Conservation (phyloP, 2,888 invertebrate species). For the Vanessa cardui region DNA sequence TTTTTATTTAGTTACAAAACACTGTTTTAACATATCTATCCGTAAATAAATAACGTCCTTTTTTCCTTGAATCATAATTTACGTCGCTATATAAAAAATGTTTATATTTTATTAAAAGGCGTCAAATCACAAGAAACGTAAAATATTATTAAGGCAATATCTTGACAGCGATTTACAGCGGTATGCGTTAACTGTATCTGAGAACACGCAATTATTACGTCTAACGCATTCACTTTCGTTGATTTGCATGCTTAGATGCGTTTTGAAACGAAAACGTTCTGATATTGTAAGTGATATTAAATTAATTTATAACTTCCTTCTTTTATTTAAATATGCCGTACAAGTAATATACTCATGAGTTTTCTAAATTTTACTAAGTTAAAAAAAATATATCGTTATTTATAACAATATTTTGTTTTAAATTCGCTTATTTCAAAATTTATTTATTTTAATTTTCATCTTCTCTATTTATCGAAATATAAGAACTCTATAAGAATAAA, state of each 20-base stretch:
- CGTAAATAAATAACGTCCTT: too few species aligned
- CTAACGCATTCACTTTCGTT: constrained; percentile 46
- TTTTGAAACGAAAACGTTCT: constrained; percentile 36
- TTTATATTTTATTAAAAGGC: background rate
- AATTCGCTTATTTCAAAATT: too few species aligned
- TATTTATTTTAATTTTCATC: too few species aligned
- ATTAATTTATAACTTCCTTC: background rate
- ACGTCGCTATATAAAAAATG: background rate
- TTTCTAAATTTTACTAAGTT: too few species aligned
- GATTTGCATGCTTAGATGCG: constrained; percentile 47
- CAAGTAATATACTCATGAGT: too few species aligned
- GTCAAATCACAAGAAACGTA: background rate
- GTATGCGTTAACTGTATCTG: constrained; percentile 32
- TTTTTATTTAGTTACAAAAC: too few species aligned
- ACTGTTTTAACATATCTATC: too few species aligned
- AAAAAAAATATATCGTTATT: too few species aligned
- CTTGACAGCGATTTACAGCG: constrained; percentile 24
- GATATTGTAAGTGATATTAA: constrained; percentile 19
- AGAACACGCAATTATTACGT: constrained; percentile 34
- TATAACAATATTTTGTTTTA: too few species aligned
- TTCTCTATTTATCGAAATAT: too few species aligned
- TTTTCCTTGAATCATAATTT: too few species aligned
- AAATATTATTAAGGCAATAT: constrained; percentile 4
- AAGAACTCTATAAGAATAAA: too few species aligned
- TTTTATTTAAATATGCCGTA: background rate